These are phyloP conservation scores for Microctonus brassicae DNA, from an alignment of 2,888 invertebrate species.

Conservation along the genomic window DNA sequence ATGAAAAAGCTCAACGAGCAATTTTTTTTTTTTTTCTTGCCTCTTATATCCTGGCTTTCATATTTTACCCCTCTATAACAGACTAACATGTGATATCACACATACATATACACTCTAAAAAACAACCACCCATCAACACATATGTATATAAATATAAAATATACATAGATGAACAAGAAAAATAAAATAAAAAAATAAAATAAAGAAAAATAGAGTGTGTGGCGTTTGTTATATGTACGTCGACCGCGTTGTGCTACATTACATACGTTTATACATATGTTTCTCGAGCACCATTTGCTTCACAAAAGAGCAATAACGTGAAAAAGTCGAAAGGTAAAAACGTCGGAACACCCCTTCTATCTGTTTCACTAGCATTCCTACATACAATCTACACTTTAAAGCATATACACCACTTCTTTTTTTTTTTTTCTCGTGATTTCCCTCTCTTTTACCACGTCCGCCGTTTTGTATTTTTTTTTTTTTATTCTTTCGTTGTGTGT, in stretches of 20 bases:
- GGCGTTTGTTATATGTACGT: not conserved
- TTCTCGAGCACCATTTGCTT: constrained; percentile 39
- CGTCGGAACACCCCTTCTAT: constrained; percentile 37
- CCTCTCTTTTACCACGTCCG: constrained; percentile 17
- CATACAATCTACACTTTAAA: not conserved
- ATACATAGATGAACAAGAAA: not conserved
- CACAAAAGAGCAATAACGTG: constrained; percentile 43
- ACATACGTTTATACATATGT: constrained; percentile 18
- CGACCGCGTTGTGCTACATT: not conserved
- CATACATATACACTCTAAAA: no score
- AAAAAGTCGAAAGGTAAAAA: constrained; percentile 39
- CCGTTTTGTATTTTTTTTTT: not conserved
- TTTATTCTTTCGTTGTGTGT: not conserved
- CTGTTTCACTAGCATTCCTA: constrained; percentile 22
- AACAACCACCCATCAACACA: no score
- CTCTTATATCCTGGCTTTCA: not conserved
- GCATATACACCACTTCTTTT: not conserved
- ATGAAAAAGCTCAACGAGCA: constrained; percentile 41
- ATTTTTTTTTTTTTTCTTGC: constrained; percentile 38
- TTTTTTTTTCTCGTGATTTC: not conserved
- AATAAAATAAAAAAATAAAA: not conserved
- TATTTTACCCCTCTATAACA: not conserved
- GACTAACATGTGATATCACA: constrained; percentile 1
- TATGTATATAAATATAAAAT: not conserved
- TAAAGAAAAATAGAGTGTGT: constrained; percentile 16